Evolutionary conservation across 2,888 invertebrate genomes (phyloP).

Genomic region (Cyrtodaria siliqua): DNA sequence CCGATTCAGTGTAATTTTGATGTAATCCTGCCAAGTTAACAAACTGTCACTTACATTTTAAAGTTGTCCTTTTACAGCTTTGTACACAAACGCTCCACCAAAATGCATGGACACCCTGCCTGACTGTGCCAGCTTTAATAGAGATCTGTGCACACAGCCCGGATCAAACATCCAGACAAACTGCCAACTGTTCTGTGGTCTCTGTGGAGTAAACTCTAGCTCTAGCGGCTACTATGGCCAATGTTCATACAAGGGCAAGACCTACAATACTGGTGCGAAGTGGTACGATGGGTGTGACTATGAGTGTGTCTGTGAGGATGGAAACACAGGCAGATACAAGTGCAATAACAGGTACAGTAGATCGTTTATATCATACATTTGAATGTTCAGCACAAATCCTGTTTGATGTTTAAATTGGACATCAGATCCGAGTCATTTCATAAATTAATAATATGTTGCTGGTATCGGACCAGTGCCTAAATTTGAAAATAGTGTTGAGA

Average conservation of each 20-base stretch:
- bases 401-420: no score
- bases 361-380: no score
- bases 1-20: no score
- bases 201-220: conserved; percentile 62
- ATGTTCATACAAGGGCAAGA: conserved; percentile 70
- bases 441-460: no score
- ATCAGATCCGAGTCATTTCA: no score
- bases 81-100: conserved; percentile 67
- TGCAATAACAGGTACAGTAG: conserved; percentile 72
- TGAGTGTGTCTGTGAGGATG: conserved; percentile 73
- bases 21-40: no score
- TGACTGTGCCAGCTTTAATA: conserved; percentile 70
- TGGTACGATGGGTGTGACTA: conserved; percentile 74
- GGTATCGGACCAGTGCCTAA: no score
- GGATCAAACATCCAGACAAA: conserved; percentile 72
- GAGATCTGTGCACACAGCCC: conserved; percentile 61
- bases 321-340: conserved; percentile 64
- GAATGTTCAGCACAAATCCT: no score
- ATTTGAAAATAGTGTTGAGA: no score
- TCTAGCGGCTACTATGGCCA: conserved; percentile 60
- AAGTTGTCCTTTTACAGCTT: conserved; percentile 51
- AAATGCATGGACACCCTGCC: conserved; percentile 69
- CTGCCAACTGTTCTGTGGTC: conserved; percentile 75
- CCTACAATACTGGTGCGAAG: conserved; percentile 62
- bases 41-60: no score